Evolutionary conservation across 2,888 invertebrate genomes (phyloP).

Genomic region (Hybos culiciformis): DNA sequence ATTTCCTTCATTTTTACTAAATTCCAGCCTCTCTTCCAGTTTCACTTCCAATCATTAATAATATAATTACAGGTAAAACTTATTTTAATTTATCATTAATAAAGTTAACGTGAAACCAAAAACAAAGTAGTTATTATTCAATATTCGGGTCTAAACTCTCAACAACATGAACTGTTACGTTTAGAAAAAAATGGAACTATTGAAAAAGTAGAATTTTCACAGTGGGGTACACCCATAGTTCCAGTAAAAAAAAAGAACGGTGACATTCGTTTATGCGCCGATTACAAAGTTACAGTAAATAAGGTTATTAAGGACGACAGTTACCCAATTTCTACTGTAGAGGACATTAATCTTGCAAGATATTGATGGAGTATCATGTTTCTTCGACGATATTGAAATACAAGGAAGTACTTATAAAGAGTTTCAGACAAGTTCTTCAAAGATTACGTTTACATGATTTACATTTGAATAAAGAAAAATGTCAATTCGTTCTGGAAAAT

Average conservation of each 20-base stretch:
- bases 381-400: constrained; percentile 21
- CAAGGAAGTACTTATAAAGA: background rate
- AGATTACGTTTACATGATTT: too few species aligned
- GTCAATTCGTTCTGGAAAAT: too few species aligned
- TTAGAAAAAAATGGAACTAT: constrained; percentile 5
- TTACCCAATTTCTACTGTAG: constrained; percentile 10
- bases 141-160: too few species aligned
- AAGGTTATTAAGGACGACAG: constrained; percentile 4
- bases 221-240: constrained; percentile 8
- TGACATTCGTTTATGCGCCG: constrained; percentile 7
- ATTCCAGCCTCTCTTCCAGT: too few species aligned
- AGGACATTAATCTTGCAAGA: constrained; percentile 23
- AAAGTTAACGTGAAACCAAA: too few species aligned
- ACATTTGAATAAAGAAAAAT: too few species aligned
- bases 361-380: constrained; percentile 16
- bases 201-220: constrained; percentile 5
- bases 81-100: too few species aligned
- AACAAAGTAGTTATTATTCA: too few species aligned
- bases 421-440: too few species aligned
- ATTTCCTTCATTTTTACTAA: too few species aligned
- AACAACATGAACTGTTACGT: constrained; percentile 1
- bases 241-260: constrained; percentile 7
- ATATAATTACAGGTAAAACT: too few species aligned
- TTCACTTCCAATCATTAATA: too few species aligned
- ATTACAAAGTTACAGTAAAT: constrained; percentile 9